phyloP scores from a whole-genome alignment of 2,113 vertebrate species.

The Gasterosteus nipponicus region DNA sequence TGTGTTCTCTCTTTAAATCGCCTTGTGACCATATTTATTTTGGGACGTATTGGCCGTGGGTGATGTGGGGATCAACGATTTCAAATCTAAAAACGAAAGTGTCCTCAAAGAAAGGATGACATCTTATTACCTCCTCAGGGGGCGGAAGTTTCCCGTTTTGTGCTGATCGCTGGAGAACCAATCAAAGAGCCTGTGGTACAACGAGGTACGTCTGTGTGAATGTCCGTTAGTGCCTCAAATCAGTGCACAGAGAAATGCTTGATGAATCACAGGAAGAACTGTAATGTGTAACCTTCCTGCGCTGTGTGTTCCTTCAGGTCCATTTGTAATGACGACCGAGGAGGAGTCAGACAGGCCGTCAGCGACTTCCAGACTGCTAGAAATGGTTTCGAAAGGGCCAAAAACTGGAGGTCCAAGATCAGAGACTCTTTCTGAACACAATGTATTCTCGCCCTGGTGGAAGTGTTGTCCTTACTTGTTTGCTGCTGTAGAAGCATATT shows the following conservation, averaged over 20 bases:
- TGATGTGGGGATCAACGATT: neutral
- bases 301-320: conserved; percentile 70
- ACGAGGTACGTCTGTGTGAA: conserved; percentile 58
- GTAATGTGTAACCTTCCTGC: neutral
- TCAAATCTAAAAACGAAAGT: neutral
- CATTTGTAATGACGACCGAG: conserved; percentile 85
- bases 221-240: neutral
- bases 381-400: conserved; percentile 85
- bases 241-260: neutral
- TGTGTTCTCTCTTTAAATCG: neutral
- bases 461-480: neutral
- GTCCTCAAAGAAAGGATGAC: neutral
- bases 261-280: neutral
- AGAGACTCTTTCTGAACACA: conserved; percentile 37
- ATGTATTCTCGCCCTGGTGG: neutral
- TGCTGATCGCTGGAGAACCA: conserved; percentile 84
- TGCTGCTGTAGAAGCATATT: neutral
- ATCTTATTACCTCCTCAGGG: conserved; percentile 66
- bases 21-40: neutral
- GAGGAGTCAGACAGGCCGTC: conserved; percentile 82
- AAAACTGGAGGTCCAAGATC: conserved; percentile 84
- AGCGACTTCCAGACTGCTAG: conserved; percentile 75
- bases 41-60: neutral
- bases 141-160: conserved; percentile 76
- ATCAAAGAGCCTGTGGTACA: conserved; percentile 80